Base-by-base conservation (phyloP, 2,797 vertebrate species). In the Coregonus suidteri region DNA sequence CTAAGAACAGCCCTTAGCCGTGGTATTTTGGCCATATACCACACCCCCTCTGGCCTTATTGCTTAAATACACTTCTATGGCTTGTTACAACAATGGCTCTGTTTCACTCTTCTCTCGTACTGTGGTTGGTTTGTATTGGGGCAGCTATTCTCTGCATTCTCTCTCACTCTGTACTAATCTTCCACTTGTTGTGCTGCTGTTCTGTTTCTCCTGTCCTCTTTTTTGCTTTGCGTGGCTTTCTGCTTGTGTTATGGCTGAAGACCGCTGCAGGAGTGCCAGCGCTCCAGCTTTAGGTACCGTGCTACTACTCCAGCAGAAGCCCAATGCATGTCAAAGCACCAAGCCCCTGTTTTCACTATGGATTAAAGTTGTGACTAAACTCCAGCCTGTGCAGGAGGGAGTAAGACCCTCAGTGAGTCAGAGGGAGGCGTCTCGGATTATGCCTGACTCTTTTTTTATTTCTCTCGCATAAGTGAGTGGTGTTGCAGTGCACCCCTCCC, bases 211-310 rank as follows among this genome's bases (percentile, higher is more conserved):
- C 81, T 59, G 14, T 51, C 53, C 52, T 78, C 71, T 82, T 13
- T 35, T 67, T 18, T 67, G 14, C 66, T 68, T n/a, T 47, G 34
- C 34, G 37, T 20, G 16, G 34, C 68, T 47, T 70, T 41, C 41
- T 92, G 93, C 86, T 93, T 95, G 91, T 91, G 91, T 90, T 90
- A 88, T 92, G 93, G 91, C 92, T 92, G 94, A 96, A 99, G 98
- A 96, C 90, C 95, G 96, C 89, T 88, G 91, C 94, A 95, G 97
- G 93, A 99, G 98, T 91, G 94, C 96, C 96, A 98, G 97, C 88
- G 97, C 96, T 89, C 97, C 98, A 0, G 93, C 93, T 87, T 95
- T 99, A 97, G 98, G 97, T 99, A 98, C 89, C 82, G 31, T 73
- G 31, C 30, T n/a, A 73, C 6, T 30, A 14, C 14, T 37, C 6